Percentiles rank a stretch among this genome's conserved stretches.
Conservation (phyloP, 2,888 invertebrate species). For the Hypsopygia costalis region DNA sequence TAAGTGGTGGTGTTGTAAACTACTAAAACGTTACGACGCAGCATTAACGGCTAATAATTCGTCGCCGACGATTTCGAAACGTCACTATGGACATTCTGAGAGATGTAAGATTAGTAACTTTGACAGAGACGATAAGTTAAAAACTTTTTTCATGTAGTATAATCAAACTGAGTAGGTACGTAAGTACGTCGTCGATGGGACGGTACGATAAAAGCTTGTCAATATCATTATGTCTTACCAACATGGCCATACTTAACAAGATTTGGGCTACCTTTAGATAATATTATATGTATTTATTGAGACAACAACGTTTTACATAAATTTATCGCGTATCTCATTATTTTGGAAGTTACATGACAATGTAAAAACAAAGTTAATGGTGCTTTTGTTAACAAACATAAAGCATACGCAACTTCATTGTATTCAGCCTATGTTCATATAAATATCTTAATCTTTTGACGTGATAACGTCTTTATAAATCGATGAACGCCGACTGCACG, state of each 20-base stretch:
- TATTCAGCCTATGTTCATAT: no score
- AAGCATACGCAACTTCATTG: no score
- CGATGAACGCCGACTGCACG: no score
- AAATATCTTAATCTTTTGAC: no score
- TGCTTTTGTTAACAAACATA: no score
- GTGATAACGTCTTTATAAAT: no score
- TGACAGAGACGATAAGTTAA: slow-evolving; percentile 61
- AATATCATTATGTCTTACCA: slow-evolving; percentile 63
- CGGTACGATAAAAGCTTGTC: slow-evolving; percentile 61
- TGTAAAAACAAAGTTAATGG: no score
- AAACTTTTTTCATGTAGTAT: slow-evolving; percentile 61
- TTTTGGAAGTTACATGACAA: slow-evolving; percentile 8
- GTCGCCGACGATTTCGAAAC: slow-evolving; percentile 66
- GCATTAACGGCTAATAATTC: slow-evolving; percentile 68
- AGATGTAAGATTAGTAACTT: slow-evolving; percentile 62
- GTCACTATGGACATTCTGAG: slow-evolving; percentile 50
- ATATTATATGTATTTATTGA: slow-evolving; percentile 59
- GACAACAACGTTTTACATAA: slow-evolving; percentile 40
- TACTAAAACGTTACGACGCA: slow-evolving; percentile 54
- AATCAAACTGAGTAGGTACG: slow-evolving; percentile 30
- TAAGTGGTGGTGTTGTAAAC: slow-evolving; percentile 55
- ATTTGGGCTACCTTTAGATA: slow-evolving; percentile 58
- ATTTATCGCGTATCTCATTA: slow-evolving; percentile 40
- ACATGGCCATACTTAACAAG: slow-evolving; percentile 61
- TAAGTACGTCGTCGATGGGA: slow-evolving; percentile 43